Evolutionary conservation across 2,888 invertebrate species (phyloP), one percentile per base, ranked within the genome.

Genomic region (Choristoneura rosaceana): DNA sequence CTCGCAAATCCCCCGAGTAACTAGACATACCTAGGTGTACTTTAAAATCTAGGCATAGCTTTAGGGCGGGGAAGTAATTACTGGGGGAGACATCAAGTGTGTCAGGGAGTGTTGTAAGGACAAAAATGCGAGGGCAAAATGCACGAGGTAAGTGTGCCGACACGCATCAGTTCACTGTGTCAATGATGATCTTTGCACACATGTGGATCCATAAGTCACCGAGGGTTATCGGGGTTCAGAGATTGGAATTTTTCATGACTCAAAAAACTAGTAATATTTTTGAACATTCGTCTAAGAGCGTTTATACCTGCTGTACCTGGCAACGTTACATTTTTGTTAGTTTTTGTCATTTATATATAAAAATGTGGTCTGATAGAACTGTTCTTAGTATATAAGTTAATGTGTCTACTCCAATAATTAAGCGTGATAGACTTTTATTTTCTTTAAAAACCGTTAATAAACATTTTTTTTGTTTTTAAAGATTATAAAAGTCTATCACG

Each of bases 101-200:
- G 93, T 93, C 93, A 92, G 86, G 87, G 90, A 90, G 90, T 91
- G 89, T 89, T 90, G 90, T 88, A 90, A 90, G 92, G 90, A 91
- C 90, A 93, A 92, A 94, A 93, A 91, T 90, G 87, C 85, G 85
- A 88, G 90, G 91, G 90, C 83, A 85, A 84, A 84, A 84, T 84
- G 86, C 88, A 88, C 84, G 89, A 88, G 91, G 90, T 92, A 91
- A 93, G 90, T 92, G 92, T 93, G 93, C 86, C 93, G 90, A 77
- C 80, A 87, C 83, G 89, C 89, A 83, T 89, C 91, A 89, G 93
- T 93, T 93, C 93, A 94, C 92, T 93, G 91, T 94, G 93, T 93
- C 93, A 94, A 86, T 88, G 88, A 84, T 91, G 90, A 91, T 92
- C 88, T 92, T 90, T 90, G 78, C 82, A 78, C 78, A 78, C 78